A percentile compares a stretch with the other conserved stretches of the same genome.
Conservation (phyloP, 2,113 vertebrate species). For the Pungitius pungitius region DNA sequence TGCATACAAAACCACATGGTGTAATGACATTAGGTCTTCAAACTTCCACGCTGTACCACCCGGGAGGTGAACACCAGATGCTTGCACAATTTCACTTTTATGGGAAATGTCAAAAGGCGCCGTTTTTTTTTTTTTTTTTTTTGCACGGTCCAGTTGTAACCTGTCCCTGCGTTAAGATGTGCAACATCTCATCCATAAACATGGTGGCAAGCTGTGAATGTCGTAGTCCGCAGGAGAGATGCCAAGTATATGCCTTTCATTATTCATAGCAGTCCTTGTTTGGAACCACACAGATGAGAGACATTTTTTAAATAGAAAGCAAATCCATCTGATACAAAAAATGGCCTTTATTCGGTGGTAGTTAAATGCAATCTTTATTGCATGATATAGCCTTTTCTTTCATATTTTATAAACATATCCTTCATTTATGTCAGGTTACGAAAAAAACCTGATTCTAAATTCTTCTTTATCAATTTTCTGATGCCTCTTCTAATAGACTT, state of each 20-base stretch:
- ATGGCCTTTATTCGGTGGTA: conserved; percentile 25
- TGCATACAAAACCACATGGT: conserved; percentile 60
- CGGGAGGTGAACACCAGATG: conserved; percentile 68
- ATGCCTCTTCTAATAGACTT: no score
- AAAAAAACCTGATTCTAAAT: conserved; percentile 13
- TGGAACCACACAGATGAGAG: conserved; percentile 35
- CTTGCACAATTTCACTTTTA: conserved; percentile 38
- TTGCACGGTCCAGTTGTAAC: conserved; percentile 46
- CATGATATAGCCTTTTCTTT: conserved; percentile 7
- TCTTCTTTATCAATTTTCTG: no score
- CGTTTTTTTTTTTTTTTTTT: conserved; percentile 39
- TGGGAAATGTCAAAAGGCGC: conserved; percentile 76
- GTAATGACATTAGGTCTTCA: conserved; percentile 53
- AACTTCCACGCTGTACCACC: conserved; percentile 48
- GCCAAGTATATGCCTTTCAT: conserved; percentile 53
- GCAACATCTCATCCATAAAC: conserved; percentile 77
- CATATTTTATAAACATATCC: conserved; percentile 23
- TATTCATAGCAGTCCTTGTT: conserved; percentile 59
- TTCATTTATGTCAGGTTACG: conserved; percentile 34
- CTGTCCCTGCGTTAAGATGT: conserved; percentile 47
- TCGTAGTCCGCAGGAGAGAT: conserved; percentile 48
- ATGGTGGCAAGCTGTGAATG: conserved; percentile 47
- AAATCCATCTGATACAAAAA: conserved; percentile 17
- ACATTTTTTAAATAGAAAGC: conserved; percentile 17
- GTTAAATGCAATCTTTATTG: conserved; percentile 36